Conservation (phyloP, 2,113 vertebrate species). For the Oostethus manadensis region DNA sequence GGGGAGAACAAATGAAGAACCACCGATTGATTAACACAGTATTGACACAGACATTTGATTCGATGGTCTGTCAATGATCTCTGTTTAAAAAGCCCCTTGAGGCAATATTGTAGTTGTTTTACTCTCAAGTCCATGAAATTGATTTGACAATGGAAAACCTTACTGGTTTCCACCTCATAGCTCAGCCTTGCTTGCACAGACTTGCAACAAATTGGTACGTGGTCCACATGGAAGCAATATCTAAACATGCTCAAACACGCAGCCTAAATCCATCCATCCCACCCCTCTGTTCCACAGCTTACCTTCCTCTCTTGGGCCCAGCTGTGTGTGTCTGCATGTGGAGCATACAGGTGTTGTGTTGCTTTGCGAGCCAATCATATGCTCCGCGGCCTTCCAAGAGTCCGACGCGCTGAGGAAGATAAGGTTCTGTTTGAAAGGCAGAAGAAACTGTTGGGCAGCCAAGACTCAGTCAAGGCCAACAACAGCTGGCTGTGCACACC, state of each 20-base stretch:
- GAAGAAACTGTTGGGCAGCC: constrained; percentile 31
- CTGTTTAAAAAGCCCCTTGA: constrained; percentile 1
- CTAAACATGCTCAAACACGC: constrained; percentile 6
- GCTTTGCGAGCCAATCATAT: constrained; percentile 28
- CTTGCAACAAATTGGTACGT: not conserved
- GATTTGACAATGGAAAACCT: constrained; percentile 1
- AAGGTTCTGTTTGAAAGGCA: constrained; percentile 53
- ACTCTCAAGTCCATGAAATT: not conserved
- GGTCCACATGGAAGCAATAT: constrained; percentile 6
- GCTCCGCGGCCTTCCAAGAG: constrained; percentile 41
- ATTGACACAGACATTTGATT: not conserved
- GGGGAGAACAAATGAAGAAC: not conserved
- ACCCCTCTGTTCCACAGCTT: constrained; percentile 5
- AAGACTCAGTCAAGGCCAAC: constrained; percentile 52
- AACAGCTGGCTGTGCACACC: constrained; percentile 60
- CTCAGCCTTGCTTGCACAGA: not conserved
- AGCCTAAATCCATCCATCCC: constrained; percentile 10
- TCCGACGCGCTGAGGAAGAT: constrained; percentile 52
- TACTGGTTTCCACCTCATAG: constrained; percentile 1
- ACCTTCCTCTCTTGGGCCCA: constrained; percentile 11
- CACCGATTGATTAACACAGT: not conserved
- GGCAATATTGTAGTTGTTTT: constrained; percentile 1
- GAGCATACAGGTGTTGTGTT: constrained; percentile 45
- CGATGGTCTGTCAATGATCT: not conserved
- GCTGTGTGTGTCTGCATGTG: constrained; percentile 23